These are phyloP conservation scores for Sanderia malayensis DNA, from an alignment of 30 jellyfish, hydroid and myxozoan species.

Conservation along the genomic window DNA sequence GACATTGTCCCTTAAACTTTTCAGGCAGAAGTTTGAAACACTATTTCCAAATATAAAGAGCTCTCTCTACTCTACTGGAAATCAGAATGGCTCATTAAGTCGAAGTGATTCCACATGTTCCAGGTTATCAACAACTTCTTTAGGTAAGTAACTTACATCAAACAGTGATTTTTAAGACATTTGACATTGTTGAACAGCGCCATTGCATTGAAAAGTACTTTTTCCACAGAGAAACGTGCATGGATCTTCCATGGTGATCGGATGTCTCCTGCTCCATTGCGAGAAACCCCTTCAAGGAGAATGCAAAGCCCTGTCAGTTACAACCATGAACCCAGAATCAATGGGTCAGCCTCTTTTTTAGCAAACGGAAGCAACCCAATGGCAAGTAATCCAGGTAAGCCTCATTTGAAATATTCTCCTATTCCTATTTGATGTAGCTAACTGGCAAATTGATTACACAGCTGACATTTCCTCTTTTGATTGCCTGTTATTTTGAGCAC, in stretches of 20 bases:
- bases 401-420: no score
- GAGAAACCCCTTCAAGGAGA: constrained; percentile 6
- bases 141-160: constrained; percentile 37
- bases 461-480: no score
- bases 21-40: constrained; percentile 36
- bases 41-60: constrained; percentile 31
- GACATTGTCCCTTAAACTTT: background rate
- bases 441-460: no score
- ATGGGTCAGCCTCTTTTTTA: constrained; percentile 30
- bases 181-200: no score
- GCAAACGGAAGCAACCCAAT: no score
- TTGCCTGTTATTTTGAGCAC: no score
- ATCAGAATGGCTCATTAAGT: constrained; percentile 21
- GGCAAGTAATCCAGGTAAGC: no score
- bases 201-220: no score
- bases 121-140: constrained; percentile 36
- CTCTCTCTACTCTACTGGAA: background rate
- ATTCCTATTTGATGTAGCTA: no score
- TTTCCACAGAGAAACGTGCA: constrained; percentile 56
- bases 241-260: constrained; percentile 59
- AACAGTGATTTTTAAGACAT: no score
- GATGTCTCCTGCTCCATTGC: constrained; percentile 68
- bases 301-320: background rate
- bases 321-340: constrained; percentile 2
- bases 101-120: constrained; percentile 59